Base-by-base conservation (phyloP, 1,140 invertebrate species). In the Diachasmimorpha longicaudata region DNA sequence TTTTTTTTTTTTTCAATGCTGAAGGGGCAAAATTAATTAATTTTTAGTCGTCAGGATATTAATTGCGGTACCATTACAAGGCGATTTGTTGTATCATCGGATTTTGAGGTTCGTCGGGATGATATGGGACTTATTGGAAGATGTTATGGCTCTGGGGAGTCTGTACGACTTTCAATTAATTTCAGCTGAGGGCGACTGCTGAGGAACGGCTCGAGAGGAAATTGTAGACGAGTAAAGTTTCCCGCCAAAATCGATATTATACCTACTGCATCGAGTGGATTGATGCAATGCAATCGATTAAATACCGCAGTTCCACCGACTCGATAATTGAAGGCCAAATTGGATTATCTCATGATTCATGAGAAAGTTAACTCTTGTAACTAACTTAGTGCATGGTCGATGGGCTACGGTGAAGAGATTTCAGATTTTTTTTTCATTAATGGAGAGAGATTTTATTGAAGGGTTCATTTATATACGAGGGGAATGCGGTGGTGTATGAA, bases 291-390 rank as follows among this genome's bases (percentile, higher is more conserved):
- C 71, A 72, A 72, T 72, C 71, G 71, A 72, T 72, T 72, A 39
- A 72, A 72, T 72, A 63, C 71, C 71, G 55, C 71, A 72, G 71
- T 63, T 39, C 46, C 16, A 72, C 71, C 55, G 71, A 72, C 19
- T 72, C 71, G 71, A 72, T 72, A 72, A 72, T 72, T 72, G 46
- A 72, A 72, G 71, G 55, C 52, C 71, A 72, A 72, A 72, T 72
- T 55, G 46, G 71, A 72, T 72, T 72, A 72, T 72, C 71, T 72
- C 52, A 37, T 55, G 19, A 39, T 63, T 72, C 52, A 63, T 42
- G n/a, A 72, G 52, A 63, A 52, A 63, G 55, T 72, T 58, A 58
- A 58, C 55, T 42, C 19, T 19, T 72, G 46, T 63, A 42, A 37
- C 46, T 55, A 55, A 72, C 70, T 55, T 72, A 37, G 48, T 72